Evolutionary conservation across 2,888 invertebrate genomes (phyloP).

Genomic region (Sussaba pulchella): DNA sequence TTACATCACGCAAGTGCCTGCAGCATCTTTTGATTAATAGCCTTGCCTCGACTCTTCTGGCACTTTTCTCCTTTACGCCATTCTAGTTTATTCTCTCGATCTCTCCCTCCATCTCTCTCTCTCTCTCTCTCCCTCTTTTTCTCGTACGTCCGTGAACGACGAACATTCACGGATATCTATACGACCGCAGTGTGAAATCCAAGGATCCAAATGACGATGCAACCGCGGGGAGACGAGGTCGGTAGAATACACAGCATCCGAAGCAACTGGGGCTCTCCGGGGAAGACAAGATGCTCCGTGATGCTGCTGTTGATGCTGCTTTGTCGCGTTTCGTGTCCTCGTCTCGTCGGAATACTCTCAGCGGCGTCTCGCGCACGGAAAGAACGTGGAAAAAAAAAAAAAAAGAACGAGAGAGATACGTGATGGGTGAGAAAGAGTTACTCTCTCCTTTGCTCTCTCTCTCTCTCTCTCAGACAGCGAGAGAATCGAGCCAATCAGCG

Average conservation of each 20-base stretch:
- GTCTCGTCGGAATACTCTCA: constrained; percentile 14
- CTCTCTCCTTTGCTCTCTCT: too few species aligned
- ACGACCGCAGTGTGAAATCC: constrained; percentile 72
- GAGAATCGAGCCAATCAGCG: constrained; percentile 71
- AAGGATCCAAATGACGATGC: constrained; percentile 72
- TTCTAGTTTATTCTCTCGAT: background rate
- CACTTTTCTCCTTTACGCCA: constrained; percentile 39
- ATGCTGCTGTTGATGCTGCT: constrained; percentile 7
- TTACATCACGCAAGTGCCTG: constrained; percentile 76
- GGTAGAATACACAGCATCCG: constrained; percentile 34
- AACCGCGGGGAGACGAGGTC: constrained; percentile 34
- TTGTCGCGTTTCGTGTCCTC: constrained; percentile 35
- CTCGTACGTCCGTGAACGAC: constrained; percentile 71
- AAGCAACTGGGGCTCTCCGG: constrained; percentile 27
- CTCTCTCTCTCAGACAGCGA: constrained; percentile 17
- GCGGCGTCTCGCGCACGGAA: constrained; percentile 32
- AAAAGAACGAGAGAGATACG: constrained; percentile 5
- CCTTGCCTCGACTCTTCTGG: constrained; percentile 66
- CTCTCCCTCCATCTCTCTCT: constrained; percentile 54
- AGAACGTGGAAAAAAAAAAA: constrained; percentile 27
- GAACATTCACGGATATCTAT: constrained; percentile 81
- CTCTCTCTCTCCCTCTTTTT: constrained; percentile 27
- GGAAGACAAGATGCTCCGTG: constrained; percentile 31
- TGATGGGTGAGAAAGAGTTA: background rate
- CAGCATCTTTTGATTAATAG: constrained; percentile 82